phyloP scores from a whole-genome alignment of 2,113 vertebrate species.

The Sylvilagus bachmani region DNA sequence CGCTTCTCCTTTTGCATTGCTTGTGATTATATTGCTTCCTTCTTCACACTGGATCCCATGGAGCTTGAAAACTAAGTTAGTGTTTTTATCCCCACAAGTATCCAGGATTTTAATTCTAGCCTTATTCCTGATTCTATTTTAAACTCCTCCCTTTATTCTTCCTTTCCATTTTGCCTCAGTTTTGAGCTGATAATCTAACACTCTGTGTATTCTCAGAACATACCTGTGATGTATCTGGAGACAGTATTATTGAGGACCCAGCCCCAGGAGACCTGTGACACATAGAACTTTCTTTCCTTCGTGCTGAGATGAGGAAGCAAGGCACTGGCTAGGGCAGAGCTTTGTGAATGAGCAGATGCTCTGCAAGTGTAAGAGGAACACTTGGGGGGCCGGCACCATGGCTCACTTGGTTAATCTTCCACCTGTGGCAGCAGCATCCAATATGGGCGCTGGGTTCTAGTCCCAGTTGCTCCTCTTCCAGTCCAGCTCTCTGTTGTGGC shows the following conservation, averaged over 20 bases:
- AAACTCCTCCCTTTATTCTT: background rate
- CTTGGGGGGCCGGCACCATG: background rate
- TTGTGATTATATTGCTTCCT: background rate
- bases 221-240: background rate
- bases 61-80: slow-evolving; percentile 22
- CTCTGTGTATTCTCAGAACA: background rate
- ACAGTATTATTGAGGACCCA: background rate
- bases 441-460: too few relatives aligned
- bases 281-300: background rate
- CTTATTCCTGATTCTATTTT: background rate
- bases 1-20: slow-evolving; percentile 4
- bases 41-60: background rate
- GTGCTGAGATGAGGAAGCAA: background rate
- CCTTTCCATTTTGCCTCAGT: background rate
- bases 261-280: background rate
- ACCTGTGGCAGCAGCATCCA: too few relatives aligned
- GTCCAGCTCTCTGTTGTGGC: too few relatives aligned
- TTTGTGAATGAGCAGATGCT: background rate
- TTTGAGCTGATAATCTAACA: background rate
- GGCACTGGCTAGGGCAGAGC: background rate
- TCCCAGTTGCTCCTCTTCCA: too few relatives aligned
- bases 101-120: background rate
- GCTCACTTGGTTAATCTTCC: too few relatives aligned
- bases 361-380: background rate
- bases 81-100: background rate